Evolutionary conservation across 2,113 vertebrate species (phyloP), one percentile per base, ranked within the genome.

Genomic region (Arvicanthis niloticus): DNA sequence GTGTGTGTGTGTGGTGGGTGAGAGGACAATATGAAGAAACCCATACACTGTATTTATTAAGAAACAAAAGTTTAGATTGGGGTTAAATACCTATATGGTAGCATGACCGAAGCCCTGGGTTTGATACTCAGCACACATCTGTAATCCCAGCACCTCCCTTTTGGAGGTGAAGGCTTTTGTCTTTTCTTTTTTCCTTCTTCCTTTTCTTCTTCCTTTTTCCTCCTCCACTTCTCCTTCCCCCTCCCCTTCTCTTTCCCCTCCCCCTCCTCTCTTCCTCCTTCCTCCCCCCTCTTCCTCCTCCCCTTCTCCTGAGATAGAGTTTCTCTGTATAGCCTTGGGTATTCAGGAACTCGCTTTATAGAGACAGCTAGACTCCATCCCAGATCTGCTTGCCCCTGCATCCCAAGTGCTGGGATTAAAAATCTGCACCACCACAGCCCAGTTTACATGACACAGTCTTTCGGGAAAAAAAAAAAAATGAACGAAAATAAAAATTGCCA

Each of bases 171-270:
- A 68, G 31, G 40, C 12, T n/a, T n/a, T 37, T 8, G 21, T n/a
- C 9, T 73, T 73, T 73, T 40, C n/a, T n/a, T 73, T 22, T 34
- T 6, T 15, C 4, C 10, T 31, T 34, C 31, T 29, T 68, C 5
- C 13, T 4, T 29, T 31, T 13, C 65, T 73, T 40, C n/a, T n/a
- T n/a, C 16, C 31, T 15, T 6, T 16, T 31, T 31, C 11, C 29
- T 4, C 3, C 17, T 21, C 17, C 4, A 4, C 26, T 5, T 12
- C 5, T 13, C 0, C 11, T 15, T 24, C 22, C 8, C 24, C 7
- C 5, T 7, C 58, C 15, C 9, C 26, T 22, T 65, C 62, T 8
- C 62, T 9, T 10, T 29, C 24, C 19, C 62, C 62, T 65, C 10
- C 26, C 10, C 67, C 5, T 7, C 19, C 7, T 3, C 29, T 70